Evolutionary conservation across 2,888 invertebrate species (phyloP), one percentile per base, ranked within the genome.

Genomic region (Harpalus rubripes): DNA sequence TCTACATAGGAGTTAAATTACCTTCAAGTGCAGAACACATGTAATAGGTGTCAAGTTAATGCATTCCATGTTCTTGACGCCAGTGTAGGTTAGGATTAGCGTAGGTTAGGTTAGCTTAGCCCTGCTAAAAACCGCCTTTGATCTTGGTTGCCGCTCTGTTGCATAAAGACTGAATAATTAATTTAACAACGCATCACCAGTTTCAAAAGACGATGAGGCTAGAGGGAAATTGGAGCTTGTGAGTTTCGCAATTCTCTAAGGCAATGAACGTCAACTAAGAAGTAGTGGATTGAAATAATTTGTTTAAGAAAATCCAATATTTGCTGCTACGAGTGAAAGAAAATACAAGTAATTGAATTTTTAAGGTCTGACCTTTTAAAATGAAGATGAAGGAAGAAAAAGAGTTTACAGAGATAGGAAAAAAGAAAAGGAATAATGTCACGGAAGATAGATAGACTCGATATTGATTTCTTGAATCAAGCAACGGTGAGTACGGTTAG

Each of bases 291-390:
- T 26, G 1, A 68, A 68, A 39, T 68, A 39, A 39, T 68, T 68
- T 68, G 68, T 68, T 68, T 68, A 68, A 63, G 63, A 63, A 63
- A 63, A 26, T 63, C 63, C 18, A 68, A 68, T 68, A 68, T 68
- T 63, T 63, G 63, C 22, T 18, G 12, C 22, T 63, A 26, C 63
- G 18, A 68, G 10, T 3, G 26, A 12, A 63, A 22, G 18, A 26
- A 63, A 26, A 12, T 63, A 12, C 26, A 26, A 63, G 22, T 63
- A 63, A 63, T 63, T 63, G 22, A 12, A 63, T 63, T 63, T 26
- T 61, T 22, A 18, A 52, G 44, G 44, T 6, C 10, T 52, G 44
- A 52, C 44, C 44, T 52, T 52, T 52, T 52, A 52, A 52, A 52
- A 52, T 52, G 10, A 8, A 2, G 12, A 52, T 4, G 32, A 32